Conservation (phyloP, 2,113 vertebrate genomes). For the Poeciliopsis occidentalis region DNA sequence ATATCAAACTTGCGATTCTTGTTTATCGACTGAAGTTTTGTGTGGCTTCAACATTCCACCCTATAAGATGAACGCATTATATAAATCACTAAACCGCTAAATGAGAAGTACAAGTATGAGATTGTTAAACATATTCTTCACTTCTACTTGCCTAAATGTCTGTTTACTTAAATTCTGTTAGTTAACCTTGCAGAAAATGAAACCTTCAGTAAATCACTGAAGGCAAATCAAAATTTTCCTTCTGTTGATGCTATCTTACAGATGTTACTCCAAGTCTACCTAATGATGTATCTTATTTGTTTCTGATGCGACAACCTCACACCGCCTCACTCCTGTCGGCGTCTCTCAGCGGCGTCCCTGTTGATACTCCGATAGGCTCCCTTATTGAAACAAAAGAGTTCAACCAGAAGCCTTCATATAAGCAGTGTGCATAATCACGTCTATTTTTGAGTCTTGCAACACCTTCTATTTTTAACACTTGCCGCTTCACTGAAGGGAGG, state of each 20-base stretch:
- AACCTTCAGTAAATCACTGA: conserved; percentile 9
- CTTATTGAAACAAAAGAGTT: neutral
- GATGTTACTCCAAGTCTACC: conserved; percentile 23
- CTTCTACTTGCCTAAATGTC: neutral
- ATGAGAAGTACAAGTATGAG: neutral
- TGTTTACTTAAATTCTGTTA: too few relatives aligned
- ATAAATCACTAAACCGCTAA: too few relatives aligned
- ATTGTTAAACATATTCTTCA: conserved; percentile 2
- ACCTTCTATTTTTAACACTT: conserved; percentile 59
- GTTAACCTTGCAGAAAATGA: too few relatives aligned
- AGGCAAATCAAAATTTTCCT: conserved; percentile 16
- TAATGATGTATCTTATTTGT: conserved; percentile 9
- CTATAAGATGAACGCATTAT: too few relatives aligned
- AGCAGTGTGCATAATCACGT: conserved; percentile 33
- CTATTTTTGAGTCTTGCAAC: conserved; percentile 45
- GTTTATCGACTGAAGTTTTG: too few relatives aligned
- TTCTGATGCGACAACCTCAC: neutral
- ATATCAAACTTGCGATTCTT: too few relatives aligned
- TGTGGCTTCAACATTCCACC: too few relatives aligned
- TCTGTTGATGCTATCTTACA: conserved; percentile 18
- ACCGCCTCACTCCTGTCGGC: neutral
- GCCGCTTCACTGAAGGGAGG: conserved; percentile 38
- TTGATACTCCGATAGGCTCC: neutral
- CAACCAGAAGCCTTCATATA: conserved; percentile 16
- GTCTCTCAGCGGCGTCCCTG: neutral